phyloP scores from a whole-genome alignment of 2,797 vertebrate species.

The Argya squamiceps region DNA sequence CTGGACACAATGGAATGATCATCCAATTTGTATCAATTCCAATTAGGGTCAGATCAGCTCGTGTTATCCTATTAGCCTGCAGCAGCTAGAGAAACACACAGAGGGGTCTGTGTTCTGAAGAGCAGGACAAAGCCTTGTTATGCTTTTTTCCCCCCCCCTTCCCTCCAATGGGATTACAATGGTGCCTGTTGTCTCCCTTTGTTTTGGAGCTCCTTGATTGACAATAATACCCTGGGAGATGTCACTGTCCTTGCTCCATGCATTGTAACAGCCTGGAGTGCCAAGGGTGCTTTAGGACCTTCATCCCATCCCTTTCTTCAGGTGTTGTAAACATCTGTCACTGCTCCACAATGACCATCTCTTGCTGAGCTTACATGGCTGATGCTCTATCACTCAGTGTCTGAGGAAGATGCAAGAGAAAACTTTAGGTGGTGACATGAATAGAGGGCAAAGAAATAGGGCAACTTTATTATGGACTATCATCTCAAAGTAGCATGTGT shows the following conservation, averaged over 20 bases:
- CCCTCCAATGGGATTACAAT: constrained; percentile 78
- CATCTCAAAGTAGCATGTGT: constrained; percentile 82
- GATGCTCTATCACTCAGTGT: constrained; percentile 71
- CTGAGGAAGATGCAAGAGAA: constrained; percentile 66
- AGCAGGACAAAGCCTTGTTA: constrained; percentile 74
- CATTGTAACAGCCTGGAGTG: constrained; percentile 64
- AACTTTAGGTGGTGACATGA: constrained; percentile 69
- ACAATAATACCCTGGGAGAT: constrained; percentile 85
- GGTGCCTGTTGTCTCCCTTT: constrained; percentile 80
- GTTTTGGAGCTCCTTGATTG: constrained; percentile 79
- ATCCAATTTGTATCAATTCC: constrained; percentile 87
- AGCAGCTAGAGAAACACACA: constrained; percentile 79
- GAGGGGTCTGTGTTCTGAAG: constrained; percentile 79
- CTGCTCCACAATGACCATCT: constrained; percentile 65
- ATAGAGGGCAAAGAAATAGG: constrained; percentile 68
- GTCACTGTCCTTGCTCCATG: constrained; percentile 76
- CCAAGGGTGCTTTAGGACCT: constrained; percentile 45
- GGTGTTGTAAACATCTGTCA: constrained; percentile 77
- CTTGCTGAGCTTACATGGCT: constrained; percentile 63
- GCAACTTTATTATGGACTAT: constrained; percentile 77
- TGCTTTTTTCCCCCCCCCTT: not conserved
- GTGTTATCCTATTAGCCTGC: constrained; percentile 62
- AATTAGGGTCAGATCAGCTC: constrained; percentile 55
- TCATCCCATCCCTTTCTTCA: constrained; percentile 37
- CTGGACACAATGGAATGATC: constrained; percentile 81